Evolutionary conservation across 2,797 vertebrate genomes (phyloP), one percentile per base, ranked within the genome.

Genomic region (Scleropages formosus): DNA sequence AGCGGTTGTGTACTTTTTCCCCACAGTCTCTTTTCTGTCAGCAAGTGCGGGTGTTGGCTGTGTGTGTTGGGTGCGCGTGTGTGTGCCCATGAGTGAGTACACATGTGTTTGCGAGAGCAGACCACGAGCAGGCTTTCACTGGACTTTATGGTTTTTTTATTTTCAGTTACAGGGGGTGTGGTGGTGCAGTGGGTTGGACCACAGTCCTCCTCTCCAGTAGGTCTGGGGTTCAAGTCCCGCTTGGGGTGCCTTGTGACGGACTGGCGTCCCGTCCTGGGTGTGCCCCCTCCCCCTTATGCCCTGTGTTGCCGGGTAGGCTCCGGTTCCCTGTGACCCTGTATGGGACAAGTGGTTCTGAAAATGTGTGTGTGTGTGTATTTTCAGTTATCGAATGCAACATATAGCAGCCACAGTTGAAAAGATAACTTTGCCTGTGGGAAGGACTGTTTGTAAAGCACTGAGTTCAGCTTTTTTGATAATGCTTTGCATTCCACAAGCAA

Each of bases 351-450:
- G n/a, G n/a, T n/a, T n/a, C n/a, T n/a, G n/a, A n/a, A n/a, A n/a
- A n/a, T n/a, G n/a, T n/a, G n/a, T n/a, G n/a, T n/a, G n/a, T n/a
- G n/a, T n/a, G n/a, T n/a, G n/a, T n/a, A n/a, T n/a, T 90, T 84
- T 78, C 78, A 80, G 85, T 84, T 82, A 84, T 76, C 83, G 86
- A 85, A 84, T 85, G 85, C 83, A 84, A 75, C 80, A 49, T 80
- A 0, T 49, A 77, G 75, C 9, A 4, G 31, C 27, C 18, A 39
- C 67, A 82, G 84, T 87, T 89, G 83, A 92, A 90, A 88, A 87
- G 80, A 87, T 88, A 90, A 90, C 89, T 91, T 92, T 93, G 91
- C 91, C 90, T 83, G 84, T 88, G 88, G 90, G 91, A 90, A 93
- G 91, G 91, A 89, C 90, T 46, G 79, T 47, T 82, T 61, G 66